phyloP scores from a whole-genome alignment of 1,140 invertebrate species.

The Rhyacophila brunnea region DNA sequence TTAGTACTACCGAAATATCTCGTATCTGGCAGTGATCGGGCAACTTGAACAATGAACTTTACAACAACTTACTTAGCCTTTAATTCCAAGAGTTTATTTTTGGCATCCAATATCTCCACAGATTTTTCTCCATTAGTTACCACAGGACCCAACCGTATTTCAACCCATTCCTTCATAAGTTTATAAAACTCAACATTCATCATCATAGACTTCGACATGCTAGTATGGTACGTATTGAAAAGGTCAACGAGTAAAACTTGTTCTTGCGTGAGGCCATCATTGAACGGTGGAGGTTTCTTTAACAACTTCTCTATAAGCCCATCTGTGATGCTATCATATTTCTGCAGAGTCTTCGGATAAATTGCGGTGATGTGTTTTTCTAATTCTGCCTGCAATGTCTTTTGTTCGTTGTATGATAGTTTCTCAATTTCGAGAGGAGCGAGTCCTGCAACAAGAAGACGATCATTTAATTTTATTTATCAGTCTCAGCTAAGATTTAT shows the following conservation, averaged over 20 bases:
- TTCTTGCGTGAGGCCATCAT: neutral
- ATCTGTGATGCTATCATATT: neutral
- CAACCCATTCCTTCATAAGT: neutral
- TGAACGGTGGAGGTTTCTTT: neutral
- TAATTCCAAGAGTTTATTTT: slow-evolving; percentile 1
- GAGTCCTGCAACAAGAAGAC: no score
- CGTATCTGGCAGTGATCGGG: no score
- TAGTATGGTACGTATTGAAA: neutral
- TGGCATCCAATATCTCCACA: neutral
- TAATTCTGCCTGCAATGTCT: neutral
- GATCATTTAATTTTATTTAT: no score
- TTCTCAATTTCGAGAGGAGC: no score
- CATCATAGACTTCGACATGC: neutral
- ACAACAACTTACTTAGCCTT: neutral
- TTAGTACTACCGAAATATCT: no score
- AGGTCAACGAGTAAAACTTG: neutral
- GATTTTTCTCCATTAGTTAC: neutral
- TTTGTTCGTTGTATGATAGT: no score
- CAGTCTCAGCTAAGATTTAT: no score
- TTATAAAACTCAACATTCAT: neutral
- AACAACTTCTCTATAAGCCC: neutral
- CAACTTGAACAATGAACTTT: no score
- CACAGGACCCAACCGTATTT: neutral
- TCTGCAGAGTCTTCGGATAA: neutral
- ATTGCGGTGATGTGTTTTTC: neutral